Conservation (phyloP, 1,140 invertebrate genomes). For the Vollenhovia emeryi region DNA sequence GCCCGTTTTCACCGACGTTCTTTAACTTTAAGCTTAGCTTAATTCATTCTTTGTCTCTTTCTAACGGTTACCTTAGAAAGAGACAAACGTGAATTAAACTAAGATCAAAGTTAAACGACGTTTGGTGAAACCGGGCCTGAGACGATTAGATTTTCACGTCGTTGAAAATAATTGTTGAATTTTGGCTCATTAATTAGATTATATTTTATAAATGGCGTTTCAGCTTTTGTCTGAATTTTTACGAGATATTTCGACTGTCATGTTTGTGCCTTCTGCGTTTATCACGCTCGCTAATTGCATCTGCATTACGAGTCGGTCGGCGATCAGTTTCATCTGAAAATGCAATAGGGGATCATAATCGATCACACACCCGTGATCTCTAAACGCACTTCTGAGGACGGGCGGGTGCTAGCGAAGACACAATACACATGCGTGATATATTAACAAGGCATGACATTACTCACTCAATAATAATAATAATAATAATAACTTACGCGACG, state of each 20-base stretch:
- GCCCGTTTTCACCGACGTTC: too few species aligned
- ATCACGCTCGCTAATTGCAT: background rate
- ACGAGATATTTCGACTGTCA: background rate
- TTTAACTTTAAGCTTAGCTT: too few species aligned
- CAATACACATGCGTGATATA: slow-evolving; percentile 19
- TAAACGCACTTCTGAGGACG: background rate
- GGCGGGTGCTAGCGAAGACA: background rate
- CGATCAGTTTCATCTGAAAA: background rate
- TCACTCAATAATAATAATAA: too few species aligned
- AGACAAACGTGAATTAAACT: too few species aligned
- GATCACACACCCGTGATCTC: slow-evolving; percentile 27
- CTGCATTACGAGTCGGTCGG: background rate
- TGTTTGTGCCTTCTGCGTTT: background rate
- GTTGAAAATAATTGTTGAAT: background rate
- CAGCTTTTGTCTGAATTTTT: background rate
- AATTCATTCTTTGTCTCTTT: too few species aligned
- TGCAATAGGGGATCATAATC: background rate
- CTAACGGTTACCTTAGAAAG: too few species aligned
- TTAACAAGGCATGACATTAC: background rate
- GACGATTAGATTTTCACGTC: background rate
- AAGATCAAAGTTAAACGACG: too few species aligned
- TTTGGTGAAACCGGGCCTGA: too few species aligned
- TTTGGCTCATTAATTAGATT: slow-evolving; percentile 8
- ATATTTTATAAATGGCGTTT: background rate
- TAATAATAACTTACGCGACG: background rate